phyloP scores from a whole-genome alignment of 1,140 invertebrate species.

The Phthorimaea operculella region DNA sequence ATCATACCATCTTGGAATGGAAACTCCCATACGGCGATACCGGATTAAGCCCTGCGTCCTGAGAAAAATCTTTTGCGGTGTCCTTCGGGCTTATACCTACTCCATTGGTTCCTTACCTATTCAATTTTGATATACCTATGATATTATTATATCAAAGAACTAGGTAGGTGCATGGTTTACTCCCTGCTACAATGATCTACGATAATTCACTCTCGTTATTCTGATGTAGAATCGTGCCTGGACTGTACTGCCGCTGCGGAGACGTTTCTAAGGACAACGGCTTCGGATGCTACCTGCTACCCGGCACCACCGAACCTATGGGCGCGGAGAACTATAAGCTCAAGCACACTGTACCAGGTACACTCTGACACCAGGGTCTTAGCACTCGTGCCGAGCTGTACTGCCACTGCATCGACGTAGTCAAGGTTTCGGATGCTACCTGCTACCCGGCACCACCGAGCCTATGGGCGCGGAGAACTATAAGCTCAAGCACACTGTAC shows the following conservation, averaged over 20 bases:
- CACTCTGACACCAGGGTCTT: no score
- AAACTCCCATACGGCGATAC: no score
- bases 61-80: no score
- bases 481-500: slow-evolving; percentile 37
- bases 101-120: no score
- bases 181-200: no score
- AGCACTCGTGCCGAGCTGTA: slow-evolving; percentile 59
- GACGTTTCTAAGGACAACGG: slow-evolving; percentile 61
- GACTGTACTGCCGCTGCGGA: slow-evolving; percentile 53
- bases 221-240: slow-evolving; percentile 42
- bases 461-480: slow-evolving; percentile 39
- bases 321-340: slow-evolving; percentile 39
- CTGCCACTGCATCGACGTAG: slow-evolving; percentile 57
- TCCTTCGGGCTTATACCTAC: no score
- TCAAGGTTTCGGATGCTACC: slow-evolving; percentile 57
- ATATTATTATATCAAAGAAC: no score
- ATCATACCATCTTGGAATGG: neutral
- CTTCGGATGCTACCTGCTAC: slow-evolving; percentile 42
- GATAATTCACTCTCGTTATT: no score
- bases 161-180: no score
- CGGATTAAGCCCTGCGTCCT: no score
- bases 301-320: slow-evolving; percentile 29
- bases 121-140: no score
- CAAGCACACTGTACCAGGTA: slow-evolving; percentile 59
- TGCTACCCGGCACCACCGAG: slow-evolving; percentile 29